Base-by-base conservation (phyloP, 2,888 invertebrate genomes). In the Idaea biselata region DNA sequence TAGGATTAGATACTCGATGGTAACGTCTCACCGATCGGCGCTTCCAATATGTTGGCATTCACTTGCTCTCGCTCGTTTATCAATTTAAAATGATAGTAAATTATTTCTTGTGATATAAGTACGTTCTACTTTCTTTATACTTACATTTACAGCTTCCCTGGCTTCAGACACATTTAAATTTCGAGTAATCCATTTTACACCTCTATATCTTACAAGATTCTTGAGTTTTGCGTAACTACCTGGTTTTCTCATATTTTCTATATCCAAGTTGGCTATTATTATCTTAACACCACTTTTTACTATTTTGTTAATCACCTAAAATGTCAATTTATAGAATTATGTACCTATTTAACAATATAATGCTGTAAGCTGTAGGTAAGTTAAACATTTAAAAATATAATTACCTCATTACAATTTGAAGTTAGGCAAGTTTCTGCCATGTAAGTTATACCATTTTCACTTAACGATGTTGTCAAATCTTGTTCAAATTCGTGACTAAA, bases 211-310 rank as follows among this genome's bases (percentile, higher is more conserved):
- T 0, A 53, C n/a, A 5, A 11, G 17, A 3, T 11, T 7, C 3
- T 62, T 6, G 0, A 17, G 0, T 0, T 56, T 11, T 0, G 67
- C 61, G 4, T 66, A 59, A 0, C 53, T 0, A 0, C 55, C 31
- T 5, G 78, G n/a, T 2, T 16, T 55, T 2, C 4, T 6, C 2
- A 71, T 67, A 33, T 79, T 66, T 33, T 58, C 16, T 18, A 68
- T 63, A 3, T 73, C 72, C 0, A 84, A 63, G 44, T 86, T 85
- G 3, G 73, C 74, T 53, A 86, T 75, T 11, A 85, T 68, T 53
- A 84, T 73, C 33, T 18, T 73, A 44, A 6, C 8, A 1, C 8
- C 8, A 44, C 11, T 44, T 44, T 44, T 11, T 3, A 14, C 11
- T 8, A 44, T 44, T 44, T 44, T 44, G 44, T 44, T 44, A 44